Conservation (phyloP, 2,113 vertebrate genomes). For the Ctenodactylus gundi region DNA sequence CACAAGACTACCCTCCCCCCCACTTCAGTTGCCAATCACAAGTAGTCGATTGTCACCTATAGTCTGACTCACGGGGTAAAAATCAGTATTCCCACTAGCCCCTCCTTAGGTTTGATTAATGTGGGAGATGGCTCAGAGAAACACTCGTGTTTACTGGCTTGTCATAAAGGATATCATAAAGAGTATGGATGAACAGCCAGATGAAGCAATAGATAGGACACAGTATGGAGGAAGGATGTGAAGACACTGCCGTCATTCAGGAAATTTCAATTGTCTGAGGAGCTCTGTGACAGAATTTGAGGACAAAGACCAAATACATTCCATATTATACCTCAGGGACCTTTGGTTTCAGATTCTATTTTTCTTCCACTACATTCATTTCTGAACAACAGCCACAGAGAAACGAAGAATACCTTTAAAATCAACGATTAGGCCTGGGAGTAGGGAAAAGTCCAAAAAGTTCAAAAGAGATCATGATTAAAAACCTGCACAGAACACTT, state of each 20-base stretch:
- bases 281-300: neutral
- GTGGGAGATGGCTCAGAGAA: neutral
- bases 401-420: neutral
- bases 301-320: neutral
- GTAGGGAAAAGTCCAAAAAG: neutral
- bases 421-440: neutral
- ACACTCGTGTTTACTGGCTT: neutral
- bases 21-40: neutral
- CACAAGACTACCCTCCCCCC: neutral
- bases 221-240: neutral
- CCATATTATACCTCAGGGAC: neutral
- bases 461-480: neutral
- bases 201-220: neutral
- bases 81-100: neutral
- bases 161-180: neutral
- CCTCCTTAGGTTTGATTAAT: neutral
- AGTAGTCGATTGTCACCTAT: neutral
- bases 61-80: neutral
- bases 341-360: neutral
- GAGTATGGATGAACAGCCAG: neutral
- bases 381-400: neutral
- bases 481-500: conserved; percentile 9
- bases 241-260: neutral
- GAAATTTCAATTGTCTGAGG: neutral
- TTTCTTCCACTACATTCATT: neutral